Percentiles rank a stretch among this genome's conserved stretches.
phyloP scores from a whole-genome alignment of 2,797 vertebrate species.

The Molothrus aeneus region DNA sequence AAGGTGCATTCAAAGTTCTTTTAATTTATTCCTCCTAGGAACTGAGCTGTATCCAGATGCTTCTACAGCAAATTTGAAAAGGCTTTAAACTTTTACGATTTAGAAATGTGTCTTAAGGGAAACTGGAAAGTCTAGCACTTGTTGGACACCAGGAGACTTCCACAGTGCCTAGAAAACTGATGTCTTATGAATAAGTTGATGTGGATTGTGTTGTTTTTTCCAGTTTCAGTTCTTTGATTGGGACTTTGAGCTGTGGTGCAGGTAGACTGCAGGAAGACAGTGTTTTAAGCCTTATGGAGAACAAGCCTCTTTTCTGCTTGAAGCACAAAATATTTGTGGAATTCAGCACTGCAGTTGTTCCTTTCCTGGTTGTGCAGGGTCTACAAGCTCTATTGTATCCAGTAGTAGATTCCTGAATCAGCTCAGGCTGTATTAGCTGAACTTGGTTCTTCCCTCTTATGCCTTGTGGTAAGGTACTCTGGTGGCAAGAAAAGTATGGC shows the following conservation, averaged over 20 bases:
- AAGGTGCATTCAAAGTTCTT: neutral
- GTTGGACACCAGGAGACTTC: neutral
- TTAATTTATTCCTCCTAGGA: neutral
- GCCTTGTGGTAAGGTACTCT: neutral
- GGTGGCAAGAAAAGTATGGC: neutral
- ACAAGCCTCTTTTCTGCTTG: neutral
- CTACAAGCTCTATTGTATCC: neutral
- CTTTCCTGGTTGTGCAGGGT: neutral
- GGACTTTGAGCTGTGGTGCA: neutral
- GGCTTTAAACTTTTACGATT: neutral
- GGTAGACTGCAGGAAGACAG: neutral
- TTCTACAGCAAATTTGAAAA: neutral
- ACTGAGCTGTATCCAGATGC: neutral
- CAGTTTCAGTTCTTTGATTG: neutral
- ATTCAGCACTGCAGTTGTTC: neutral
- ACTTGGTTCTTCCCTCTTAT: neutral
- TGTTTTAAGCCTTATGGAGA: neutral
- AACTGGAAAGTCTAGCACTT: neutral
- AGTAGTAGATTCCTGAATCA: neutral
- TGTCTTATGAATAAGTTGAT: neutral
- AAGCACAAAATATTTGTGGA: slow-evolving; percentile 1
- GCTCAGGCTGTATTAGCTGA: neutral
- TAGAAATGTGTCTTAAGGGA: neutral
- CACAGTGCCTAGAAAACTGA: neutral
- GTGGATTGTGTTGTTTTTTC: neutral